Conservation (phyloP, 2,797 vertebrate genomes). For the Galagoides demidoff region DNA sequence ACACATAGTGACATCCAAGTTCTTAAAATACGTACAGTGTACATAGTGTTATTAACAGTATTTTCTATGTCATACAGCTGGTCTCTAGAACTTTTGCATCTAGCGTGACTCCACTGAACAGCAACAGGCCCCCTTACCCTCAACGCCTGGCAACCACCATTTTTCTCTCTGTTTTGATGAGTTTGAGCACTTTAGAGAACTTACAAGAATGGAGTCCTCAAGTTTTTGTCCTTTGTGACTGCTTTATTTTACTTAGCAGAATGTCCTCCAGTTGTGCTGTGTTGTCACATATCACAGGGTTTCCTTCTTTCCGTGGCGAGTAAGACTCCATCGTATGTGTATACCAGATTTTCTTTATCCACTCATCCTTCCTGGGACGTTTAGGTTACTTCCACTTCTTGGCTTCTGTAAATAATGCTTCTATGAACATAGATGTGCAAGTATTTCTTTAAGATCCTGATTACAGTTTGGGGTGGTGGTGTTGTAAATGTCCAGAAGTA, state of each 20-base stretch:
- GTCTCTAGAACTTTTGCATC: background rate
- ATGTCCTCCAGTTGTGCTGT: background rate
- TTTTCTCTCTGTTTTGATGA: background rate
- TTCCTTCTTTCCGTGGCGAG: background rate
- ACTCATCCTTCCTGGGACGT: background rate
- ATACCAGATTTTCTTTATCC: background rate
- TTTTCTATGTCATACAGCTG: background rate
- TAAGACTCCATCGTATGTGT: background rate
- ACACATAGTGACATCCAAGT: background rate
- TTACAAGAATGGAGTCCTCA: background rate
- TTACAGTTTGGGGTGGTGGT: background rate
- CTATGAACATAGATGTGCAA: background rate
- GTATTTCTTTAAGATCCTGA: background rate
- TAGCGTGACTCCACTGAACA: background rate
- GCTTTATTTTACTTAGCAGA: background rate
- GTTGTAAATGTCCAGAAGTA: background rate
- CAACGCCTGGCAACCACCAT: background rate
- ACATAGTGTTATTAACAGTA: background rate
- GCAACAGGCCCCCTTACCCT: background rate
- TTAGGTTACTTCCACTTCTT: background rate
- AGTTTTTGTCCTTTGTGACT: background rate
- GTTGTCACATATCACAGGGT: too few relatives aligned
- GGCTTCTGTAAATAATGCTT: background rate
- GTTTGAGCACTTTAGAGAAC: background rate
- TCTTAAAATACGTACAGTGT: background rate